These are phyloP conservation scores for Euspilapteryx auroguttella DNA, from an alignment of 2,888 invertebrate genomes.

Conservation along the genomic window DNA sequence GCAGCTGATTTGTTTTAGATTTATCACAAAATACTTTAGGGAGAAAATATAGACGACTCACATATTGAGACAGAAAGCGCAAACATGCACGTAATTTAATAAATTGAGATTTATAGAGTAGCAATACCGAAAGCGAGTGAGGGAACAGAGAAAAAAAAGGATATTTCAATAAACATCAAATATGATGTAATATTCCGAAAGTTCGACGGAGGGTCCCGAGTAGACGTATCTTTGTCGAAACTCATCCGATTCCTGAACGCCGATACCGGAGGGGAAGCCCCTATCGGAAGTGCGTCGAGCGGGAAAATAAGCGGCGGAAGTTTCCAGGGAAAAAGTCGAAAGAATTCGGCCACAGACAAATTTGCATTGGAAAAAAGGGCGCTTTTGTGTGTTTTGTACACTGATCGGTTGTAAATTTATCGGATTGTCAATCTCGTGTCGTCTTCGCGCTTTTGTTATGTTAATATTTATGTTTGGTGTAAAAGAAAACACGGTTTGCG, in stretches of 20 bases:
- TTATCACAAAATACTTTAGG: too few relatives aligned
- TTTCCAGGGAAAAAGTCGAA: constrained; percentile 39
- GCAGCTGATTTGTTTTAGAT: too few relatives aligned
- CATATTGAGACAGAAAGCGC: too few relatives aligned
- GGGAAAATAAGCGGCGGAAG: constrained; percentile 55
- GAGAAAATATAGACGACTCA: too few relatives aligned
- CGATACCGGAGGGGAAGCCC: constrained; percentile 37
- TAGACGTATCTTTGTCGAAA: constrained; percentile 30
- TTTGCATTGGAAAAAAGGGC: constrained; percentile 53
- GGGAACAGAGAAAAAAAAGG: too few relatives aligned
- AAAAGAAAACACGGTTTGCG: too few relatives aligned
- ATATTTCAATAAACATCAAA: not conserved
- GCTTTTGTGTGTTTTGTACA: constrained; percentile 41
- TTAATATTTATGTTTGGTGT: constrained; percentile 23
- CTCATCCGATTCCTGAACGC: constrained; percentile 46
- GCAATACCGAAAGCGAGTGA: too few relatives aligned
- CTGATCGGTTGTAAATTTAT: constrained; percentile 54
- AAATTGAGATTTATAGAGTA: too few relatives aligned
- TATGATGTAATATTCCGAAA: constrained; percentile 10
- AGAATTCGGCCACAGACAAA: constrained; percentile 38
- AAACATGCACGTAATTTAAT: too few relatives aligned
- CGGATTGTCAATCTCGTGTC: constrained; percentile 39
- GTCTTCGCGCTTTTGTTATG: constrained; percentile 49
- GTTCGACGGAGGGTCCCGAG: constrained; percentile 23
- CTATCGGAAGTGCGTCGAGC: constrained; percentile 48